A percentile compares a stretch with the other conserved stretches of the same genome.
Evolutionary conservation across 2,888 invertebrate genomes (phyloP).

Genomic region (Aproaerema taeniolella): DNA sequence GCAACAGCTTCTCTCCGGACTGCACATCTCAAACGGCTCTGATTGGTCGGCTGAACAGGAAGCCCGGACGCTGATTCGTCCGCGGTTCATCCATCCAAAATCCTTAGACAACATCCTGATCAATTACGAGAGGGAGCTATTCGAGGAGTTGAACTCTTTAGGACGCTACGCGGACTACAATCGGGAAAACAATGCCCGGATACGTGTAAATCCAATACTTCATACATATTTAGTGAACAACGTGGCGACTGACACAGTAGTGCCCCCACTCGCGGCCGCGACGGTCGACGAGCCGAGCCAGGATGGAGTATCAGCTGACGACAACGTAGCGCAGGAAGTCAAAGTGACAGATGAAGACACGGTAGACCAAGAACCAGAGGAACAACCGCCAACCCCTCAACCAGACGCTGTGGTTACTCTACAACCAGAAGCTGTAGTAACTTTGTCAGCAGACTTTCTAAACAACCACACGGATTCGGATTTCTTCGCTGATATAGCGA

Average conservation of each 20-base stretch:
- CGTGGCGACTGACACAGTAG: slow-evolving; percentile 65
- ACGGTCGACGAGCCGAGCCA: slow-evolving; percentile 40
- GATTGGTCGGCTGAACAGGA: slow-evolving; percentile 81
- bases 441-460: slow-evolving; percentile 56
- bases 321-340: slow-evolving; percentile 66
- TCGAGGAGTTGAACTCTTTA: slow-evolving; percentile 84
- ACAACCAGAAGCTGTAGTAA: slow-evolving; percentile 52
- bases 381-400: slow-evolving; percentile 18
- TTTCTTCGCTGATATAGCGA: slow-evolving; percentile 59
- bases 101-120: slow-evolving; percentile 82
- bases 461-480: slow-evolving; percentile 54
- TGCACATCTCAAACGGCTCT: slow-evolving; percentile 81
- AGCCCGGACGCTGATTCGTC: slow-evolving; percentile 74
- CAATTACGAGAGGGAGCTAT: slow-evolving; percentile 84
- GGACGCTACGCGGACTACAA: slow-evolving; percentile 65
- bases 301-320: slow-evolving; percentile 62
- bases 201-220: slow-evolving; percentile 48
- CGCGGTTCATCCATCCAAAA: slow-evolving; percentile 83
- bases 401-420: slow-evolving; percentile 60
- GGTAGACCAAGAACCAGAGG: neutral
- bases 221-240: slow-evolving; percentile 73
- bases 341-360: slow-evolving; percentile 54
- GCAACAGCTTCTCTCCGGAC: slow-evolving; percentile 71
- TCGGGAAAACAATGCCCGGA: slow-evolving; percentile 62
- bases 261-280: slow-evolving; percentile 47